These are phyloP conservation scores for Heliconius hortense DNA, from an alignment of 2,888 invertebrate genomes.

Conservation along the genomic window DNA sequence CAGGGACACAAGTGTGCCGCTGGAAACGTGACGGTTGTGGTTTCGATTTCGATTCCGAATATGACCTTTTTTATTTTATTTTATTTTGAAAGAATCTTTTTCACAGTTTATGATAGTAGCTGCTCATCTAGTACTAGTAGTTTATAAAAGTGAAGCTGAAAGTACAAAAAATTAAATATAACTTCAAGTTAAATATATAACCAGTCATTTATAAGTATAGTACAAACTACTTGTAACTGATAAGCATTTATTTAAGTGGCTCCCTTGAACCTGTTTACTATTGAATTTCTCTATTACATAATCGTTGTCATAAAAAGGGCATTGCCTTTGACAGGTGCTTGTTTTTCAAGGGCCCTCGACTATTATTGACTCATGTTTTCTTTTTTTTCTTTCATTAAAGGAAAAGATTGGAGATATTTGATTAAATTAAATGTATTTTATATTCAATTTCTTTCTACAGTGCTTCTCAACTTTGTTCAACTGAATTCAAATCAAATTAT, in stretches of 20 bases:
- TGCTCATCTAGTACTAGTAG: too few species aligned
- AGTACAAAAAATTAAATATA: not conserved
- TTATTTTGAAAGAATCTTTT: too few species aligned
- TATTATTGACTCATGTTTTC: not conserved
- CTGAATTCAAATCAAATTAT: too few species aligned
- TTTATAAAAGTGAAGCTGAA: not conserved
- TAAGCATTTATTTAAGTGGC: conserved; percentile 10
- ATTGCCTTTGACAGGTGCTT: conserved; percentile 40
- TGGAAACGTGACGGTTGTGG: too few species aligned
- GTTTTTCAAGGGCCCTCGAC: conserved; percentile 26
- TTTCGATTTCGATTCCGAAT: too few species aligned
- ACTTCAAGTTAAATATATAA: not conserved
- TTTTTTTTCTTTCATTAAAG: not conserved
- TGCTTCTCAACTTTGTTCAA: too few species aligned
- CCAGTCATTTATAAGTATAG: not conserved
- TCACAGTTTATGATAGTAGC: too few species aligned
- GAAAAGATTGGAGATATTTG: conserved; percentile 1
- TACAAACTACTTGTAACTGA: conserved; percentile 6
- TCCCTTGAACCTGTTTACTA: conserved; percentile 22
- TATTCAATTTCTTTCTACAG: not conserved
- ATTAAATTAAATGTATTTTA: too few species aligned
- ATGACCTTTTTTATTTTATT: too few species aligned
- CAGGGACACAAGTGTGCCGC: too few species aligned
- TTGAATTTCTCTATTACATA: conserved; percentile 29
- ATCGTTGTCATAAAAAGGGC: conserved; percentile 32